Percentiles rank a stretch among this genome's conserved stretches.
Evolutionary conservation across 1,140 invertebrate species (phyloP).

Genomic region (Cydia amplana): DNA sequence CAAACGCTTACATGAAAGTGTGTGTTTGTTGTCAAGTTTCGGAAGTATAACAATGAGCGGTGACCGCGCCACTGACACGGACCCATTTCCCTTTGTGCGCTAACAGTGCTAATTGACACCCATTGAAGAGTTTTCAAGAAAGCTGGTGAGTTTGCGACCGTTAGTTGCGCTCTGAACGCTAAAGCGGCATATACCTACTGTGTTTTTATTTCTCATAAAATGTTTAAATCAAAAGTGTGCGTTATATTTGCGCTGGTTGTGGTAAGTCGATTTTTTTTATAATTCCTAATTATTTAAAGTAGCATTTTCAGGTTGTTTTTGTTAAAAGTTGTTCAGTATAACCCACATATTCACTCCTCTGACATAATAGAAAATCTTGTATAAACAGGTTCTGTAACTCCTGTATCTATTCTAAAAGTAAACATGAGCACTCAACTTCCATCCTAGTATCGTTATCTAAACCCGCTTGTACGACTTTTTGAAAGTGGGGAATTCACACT

Average conservation of each 20-base stretch:
- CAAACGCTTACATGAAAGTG: conserved; percentile 13
- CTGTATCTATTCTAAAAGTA: too few relatives aligned
- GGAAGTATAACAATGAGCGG: conserved; percentile 21
- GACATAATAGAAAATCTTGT: too few relatives aligned
- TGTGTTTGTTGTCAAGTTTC: conserved; percentile 33
- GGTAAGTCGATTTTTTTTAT: conserved; percentile 1
- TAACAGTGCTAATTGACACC: conserved; percentile 64
- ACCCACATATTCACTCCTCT: too few relatives aligned
- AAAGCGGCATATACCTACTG: conserved; percentile 34
- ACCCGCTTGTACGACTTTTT: neutral
- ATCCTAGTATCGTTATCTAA: neutral
- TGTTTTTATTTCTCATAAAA: conserved; percentile 37
- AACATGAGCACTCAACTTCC: neutral
- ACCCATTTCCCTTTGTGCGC: conserved; percentile 56
- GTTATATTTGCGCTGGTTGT: neutral
- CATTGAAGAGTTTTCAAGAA: conserved; percentile 52
- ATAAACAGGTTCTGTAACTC: neutral
- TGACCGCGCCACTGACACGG: conserved; percentile 54
- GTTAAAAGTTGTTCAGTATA: too few relatives aligned
- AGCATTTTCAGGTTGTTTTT: too few relatives aligned
- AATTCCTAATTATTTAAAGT: too few relatives aligned
- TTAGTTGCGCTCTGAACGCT: conserved; percentile 51
- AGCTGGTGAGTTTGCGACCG: conserved; percentile 42
- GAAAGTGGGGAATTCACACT: neutral
- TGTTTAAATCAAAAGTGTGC: conserved; percentile 31